phyloP scores from a whole-genome alignment of 2,113 vertebrate genomes.

The Eretmodus cyanostictus region DNA sequence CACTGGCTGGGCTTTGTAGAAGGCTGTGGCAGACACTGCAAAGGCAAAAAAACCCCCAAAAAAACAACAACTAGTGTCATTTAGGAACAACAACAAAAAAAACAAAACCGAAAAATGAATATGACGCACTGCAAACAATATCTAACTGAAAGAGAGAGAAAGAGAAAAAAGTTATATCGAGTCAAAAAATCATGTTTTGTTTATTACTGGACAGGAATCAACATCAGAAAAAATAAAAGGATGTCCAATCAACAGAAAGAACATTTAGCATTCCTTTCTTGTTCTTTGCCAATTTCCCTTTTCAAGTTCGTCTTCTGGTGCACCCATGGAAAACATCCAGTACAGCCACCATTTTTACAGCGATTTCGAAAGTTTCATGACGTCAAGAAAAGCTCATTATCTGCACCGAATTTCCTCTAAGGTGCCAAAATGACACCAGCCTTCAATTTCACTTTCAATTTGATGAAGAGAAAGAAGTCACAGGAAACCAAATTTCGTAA shows the following conservation, averaged over 20 bases:
- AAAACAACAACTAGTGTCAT: not conserved
- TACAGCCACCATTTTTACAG: not conserved
- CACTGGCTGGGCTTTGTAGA: conserved; percentile 99
- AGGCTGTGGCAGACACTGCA: conserved; percentile 97
- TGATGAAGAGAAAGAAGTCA: not conserved
- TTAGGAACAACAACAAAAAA: not conserved
- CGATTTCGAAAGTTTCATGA: not conserved
- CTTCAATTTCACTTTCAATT: not conserved
- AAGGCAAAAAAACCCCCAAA: rapidly evolving
- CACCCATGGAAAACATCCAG: not conserved
- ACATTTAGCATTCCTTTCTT: not conserved
- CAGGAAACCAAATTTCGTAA: rapidly evolving
- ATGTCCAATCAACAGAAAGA: not conserved
- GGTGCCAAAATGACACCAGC: not conserved
- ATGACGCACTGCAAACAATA: not conserved
- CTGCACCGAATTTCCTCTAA: not conserved
- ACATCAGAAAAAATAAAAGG: not conserved
- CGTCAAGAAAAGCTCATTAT: rapidly evolving
- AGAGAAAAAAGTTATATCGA: not conserved
- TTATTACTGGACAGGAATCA: not conserved
- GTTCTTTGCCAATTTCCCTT: not conserved
- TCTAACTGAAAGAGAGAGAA: not conserved
- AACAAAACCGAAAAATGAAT: rapidly evolving
- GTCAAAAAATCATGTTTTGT: not conserved
- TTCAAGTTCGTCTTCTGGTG: rapidly evolving